Conservation (phyloP, 2,888 invertebrate genomes). For the Malacosoma neustria region DNA sequence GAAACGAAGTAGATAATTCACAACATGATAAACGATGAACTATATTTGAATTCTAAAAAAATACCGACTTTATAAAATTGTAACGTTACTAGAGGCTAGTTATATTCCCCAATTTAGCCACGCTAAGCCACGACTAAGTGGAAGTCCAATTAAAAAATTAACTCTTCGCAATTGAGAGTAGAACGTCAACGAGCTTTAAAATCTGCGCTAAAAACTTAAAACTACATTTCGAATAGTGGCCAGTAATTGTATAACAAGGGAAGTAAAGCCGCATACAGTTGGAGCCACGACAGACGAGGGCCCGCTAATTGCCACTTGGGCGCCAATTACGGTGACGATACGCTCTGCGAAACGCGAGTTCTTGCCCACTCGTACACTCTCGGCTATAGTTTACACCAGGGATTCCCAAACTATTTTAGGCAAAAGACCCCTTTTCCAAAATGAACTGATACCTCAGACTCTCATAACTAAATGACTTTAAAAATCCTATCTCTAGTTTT, state of each 20-base stretch:
- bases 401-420: too few species aligned
- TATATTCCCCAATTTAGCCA: neutral
- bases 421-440: too few species aligned
- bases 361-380: neutral
- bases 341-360: constrained; percentile 9
- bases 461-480: too few species aligned
- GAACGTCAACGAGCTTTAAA: neutral
- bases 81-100: too few species aligned
- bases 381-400: too few species aligned
- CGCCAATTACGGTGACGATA: constrained; percentile 57
- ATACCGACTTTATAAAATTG: too few species aligned
- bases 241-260: constrained; percentile 26
- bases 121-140: neutral
- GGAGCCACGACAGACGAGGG: constrained; percentile 46
- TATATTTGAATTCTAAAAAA: too few species aligned
- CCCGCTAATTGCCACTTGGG: constrained; percentile 63
- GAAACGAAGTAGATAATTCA: too few species aligned
- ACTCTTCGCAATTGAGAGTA: neutral
- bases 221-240: constrained; percentile 29
- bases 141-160: neutral
- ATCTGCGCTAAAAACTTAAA: neutral
- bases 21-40: too few species aligned
- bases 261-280: constrained; percentile 35
- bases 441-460: too few species aligned
- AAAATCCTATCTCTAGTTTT: too few species aligned